Base-by-base conservation (phyloP, 2,797 vertebrate genomes). In the Delichon dasypus region DNA sequence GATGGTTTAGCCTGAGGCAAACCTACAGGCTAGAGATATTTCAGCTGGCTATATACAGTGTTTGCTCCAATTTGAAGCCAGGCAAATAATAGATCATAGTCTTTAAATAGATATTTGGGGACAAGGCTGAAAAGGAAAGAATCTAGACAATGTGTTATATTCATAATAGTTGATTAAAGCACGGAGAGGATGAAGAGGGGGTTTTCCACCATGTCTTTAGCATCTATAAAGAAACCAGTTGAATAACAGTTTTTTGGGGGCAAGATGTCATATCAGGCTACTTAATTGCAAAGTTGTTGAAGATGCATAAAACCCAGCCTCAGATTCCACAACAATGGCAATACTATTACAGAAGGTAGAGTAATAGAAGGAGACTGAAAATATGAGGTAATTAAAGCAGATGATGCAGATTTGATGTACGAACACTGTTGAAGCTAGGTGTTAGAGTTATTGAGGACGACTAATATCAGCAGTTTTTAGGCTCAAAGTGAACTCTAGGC, bases 1-100 rank as follows among this genome's bases (percentile, higher is more conserved):
- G 73, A 92, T 95, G n/a, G 53, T 85, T 92, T 95, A 91, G 94
- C 93, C 95, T 74, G 75, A 96, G 97, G 96, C 96, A 95, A 85
- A 88, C 78, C 94, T 94, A 55, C 74, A 78, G 95, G 95, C 88
- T 92, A 84, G 45, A 79, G 74, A 38, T 94, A 94, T 68, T 97
- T 94, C 83, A 82, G 66, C 44, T 83, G 77, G 73, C 60, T 36
- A 15, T 29, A 70, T 74, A 62, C 3, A 7, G 34, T 76, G 91
- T 87, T 67, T 91, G 53, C 1, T 3, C 36, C 86, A 65, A 94
- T 75, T 81, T 85, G 85, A 93, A 96, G 66, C 68, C 15, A 12
- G 65, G 75, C 48, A 74, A 92, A 88, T 70, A 89, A 70, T 53
- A 83, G 74, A 66, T 91, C 36, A 68, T 32, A 73, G 70, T 70